Evolutionary conservation across 1,140 invertebrate species (phyloP).

Genomic region (Antheraea mylitta): DNA sequence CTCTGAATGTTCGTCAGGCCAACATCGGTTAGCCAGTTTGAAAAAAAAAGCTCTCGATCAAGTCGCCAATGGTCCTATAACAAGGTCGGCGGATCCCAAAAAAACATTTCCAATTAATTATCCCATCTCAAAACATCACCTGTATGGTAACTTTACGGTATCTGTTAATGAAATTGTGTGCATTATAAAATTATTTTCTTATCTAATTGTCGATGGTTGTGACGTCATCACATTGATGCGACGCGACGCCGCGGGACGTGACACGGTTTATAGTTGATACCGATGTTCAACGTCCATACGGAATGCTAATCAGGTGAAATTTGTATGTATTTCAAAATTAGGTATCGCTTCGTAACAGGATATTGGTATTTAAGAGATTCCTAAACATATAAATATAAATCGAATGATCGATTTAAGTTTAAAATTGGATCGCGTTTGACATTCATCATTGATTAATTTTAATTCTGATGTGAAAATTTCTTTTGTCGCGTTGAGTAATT

Average conservation of each 20-base stretch:
- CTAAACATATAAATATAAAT: background rate
- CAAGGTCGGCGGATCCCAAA: too few relatives aligned
- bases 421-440: background rate
- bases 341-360: slow-evolving; percentile 35
- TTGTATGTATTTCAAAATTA: slow-evolving; percentile 47
- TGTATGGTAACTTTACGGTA: too few relatives aligned
- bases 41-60: too few relatives aligned
- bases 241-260: slow-evolving; percentile 37
- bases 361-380: slow-evolving; percentile 13
- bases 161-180: background rate
- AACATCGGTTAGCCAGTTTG: too few relatives aligned
- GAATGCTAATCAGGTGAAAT: slow-evolving; percentile 63
- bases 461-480: too few relatives aligned
- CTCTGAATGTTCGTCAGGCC: too few relatives aligned
- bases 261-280: slow-evolving; percentile 34
- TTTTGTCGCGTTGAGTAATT: too few relatives aligned
- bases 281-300: slow-evolving; percentile 29
- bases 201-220: slow-evolving; percentile 33
- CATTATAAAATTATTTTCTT: slow-evolving; percentile 36
- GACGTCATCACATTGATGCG: slow-evolving; percentile 29
- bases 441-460: too few relatives aligned
- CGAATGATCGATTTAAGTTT: background rate
- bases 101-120: too few relatives aligned
- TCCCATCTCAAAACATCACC: too few relatives aligned
- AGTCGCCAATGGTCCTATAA: too few relatives aligned